Percentiles rank a stretch among this genome's conserved stretches.
phyloP scores from a whole-genome alignment of 2,797 vertebrate species.

The Netta rufina region DNA sequence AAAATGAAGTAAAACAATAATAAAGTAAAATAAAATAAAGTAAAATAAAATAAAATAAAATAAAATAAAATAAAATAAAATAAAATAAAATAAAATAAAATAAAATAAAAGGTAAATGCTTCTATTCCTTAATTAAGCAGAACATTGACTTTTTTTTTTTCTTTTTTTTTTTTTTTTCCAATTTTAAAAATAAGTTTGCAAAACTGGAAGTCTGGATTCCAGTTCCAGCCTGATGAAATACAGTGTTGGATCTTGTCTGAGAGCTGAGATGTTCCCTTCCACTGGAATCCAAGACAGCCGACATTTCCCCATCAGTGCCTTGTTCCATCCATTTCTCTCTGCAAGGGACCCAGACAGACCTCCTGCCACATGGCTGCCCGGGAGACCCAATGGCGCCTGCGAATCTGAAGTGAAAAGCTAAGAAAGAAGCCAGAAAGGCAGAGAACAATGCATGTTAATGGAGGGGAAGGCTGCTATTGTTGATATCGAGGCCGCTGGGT shows the following conservation, averaged over 20 bases:
- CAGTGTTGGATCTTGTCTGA: background rate
- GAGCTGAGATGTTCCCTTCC: background rate
- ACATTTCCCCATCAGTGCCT: background rate
- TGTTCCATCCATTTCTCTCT: background rate
- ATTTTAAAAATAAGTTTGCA: background rate
- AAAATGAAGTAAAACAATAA: too few relatives aligned
- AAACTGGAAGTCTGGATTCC: background rate
- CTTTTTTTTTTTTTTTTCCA: background rate
- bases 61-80: background rate
- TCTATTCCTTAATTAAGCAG: background rate
- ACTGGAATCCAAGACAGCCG: background rate
- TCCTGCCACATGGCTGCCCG: background rate
- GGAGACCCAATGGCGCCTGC: background rate
- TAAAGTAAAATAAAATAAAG: too few relatives aligned
- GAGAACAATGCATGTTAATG: background rate
- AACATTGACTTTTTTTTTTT: background rate
- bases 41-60: too few relatives aligned
- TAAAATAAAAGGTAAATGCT: background rate
- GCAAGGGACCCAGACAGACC: background rate
- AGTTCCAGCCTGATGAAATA: background rate
- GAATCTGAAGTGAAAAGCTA: background rate
- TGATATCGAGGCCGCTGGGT: background rate
- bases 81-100: background rate
- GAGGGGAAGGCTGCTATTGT: background rate
- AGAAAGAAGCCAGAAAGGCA: background rate